Base-by-base conservation (phyloP, 37 sponge, comb jelly and placozoan genomes). In the Diacarnus erythraeanus region DNA sequence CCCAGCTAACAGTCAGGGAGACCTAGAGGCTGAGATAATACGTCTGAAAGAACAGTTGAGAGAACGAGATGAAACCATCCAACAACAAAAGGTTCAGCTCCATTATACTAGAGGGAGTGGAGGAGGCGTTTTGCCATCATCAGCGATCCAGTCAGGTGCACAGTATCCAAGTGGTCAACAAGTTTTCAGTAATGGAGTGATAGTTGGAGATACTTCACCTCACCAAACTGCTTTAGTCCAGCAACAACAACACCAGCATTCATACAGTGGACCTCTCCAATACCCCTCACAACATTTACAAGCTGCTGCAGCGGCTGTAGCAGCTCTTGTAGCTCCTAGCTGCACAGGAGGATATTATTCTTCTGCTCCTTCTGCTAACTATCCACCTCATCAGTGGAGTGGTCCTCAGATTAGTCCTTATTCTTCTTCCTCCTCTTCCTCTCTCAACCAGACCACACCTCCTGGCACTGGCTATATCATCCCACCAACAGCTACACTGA, bases 301-400 rank as follows among this genome's bases (percentile, higher is more conserved):
- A 31, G 56, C 34, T 20, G n/a, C 56, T 54, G 3, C 29, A 21
- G 57, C 74, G 8, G 56, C 57, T 42, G 36, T 41, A 21, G 56
- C 34, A 35, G 34, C 38, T 36, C 29, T 3, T 3, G 12, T 54
- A 18, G 21, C 35, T 10, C 57, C n/a, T 6, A 35, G 57, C 25
- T 0, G 43, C 6, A 31, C 40, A 1, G 41, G 39, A 5, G 57
- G 17, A 12, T 69, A 56, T 35, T 67, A 37, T n/a, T 26, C 38
- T n/a, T 54, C n/a, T 8, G 26, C 54, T 27, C 30, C 73, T 17
- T n/a, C 77, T 36, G 42, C 77, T 25, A 34, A 56, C 71, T 41
- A 91, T 90, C 83, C 72, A 67, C 17, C 69, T 21, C 71, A 34
- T 22, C 60, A 71, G 77, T 81, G 76, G 41, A 63, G 64, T 27